These are phyloP conservation scores for Oscheius sp. DNA, from an alignment of 2,888 invertebrate genomes.

Conservation along the genomic window DNA sequence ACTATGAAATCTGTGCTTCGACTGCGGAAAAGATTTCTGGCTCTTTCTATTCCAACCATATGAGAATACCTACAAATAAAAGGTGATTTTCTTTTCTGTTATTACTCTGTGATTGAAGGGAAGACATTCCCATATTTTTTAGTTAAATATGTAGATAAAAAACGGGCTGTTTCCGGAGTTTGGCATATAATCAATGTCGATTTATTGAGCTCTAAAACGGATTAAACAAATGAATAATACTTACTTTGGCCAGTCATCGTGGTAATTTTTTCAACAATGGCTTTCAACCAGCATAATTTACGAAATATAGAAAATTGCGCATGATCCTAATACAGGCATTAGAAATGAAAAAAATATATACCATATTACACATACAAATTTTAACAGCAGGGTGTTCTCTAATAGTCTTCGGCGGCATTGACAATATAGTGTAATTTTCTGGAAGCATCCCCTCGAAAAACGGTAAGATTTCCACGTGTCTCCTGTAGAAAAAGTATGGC, in stretches of 20 bases:
- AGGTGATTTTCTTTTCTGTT: too few species aligned
- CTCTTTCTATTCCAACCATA: neutral
- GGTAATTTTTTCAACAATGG: neutral
- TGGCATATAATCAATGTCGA: slow-evolving; percentile 2
- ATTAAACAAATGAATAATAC: neutral
- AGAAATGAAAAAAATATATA: neutral
- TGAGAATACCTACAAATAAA: neutral
- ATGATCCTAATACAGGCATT: neutral
- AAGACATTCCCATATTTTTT: neutral
- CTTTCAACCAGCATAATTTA: neutral
- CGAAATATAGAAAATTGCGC: too few species aligned
- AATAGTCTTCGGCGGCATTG: neutral
- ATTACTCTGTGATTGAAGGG: neutral
- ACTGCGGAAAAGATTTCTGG: neutral
- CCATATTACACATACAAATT: neutral
- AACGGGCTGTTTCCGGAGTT: neutral
- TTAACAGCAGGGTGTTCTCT: neutral
- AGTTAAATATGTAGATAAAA: neutral
- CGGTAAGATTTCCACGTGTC: neutral
- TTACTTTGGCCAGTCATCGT: neutral
- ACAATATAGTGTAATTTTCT: neutral
- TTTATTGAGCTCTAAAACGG: neutral
- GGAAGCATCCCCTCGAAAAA: neutral
- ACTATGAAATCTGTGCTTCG: neutral
- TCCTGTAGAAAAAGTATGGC: neutral